Percentiles rank a stretch among this genome's conserved stretches.
Conservation (phyloP, 2,113 vertebrate species). For the Cinclus mexicanus region DNA sequence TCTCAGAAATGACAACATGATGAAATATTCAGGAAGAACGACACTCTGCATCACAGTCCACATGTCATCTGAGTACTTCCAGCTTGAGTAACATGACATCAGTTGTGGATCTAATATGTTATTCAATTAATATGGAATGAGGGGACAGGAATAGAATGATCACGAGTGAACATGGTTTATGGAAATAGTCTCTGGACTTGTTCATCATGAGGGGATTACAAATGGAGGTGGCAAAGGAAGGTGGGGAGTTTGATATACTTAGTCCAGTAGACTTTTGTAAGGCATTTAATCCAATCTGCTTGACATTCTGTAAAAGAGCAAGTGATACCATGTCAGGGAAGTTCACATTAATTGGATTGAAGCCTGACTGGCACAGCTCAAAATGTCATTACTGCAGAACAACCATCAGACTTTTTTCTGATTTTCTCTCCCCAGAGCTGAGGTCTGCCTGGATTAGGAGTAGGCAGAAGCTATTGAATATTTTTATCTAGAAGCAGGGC, state of each 20-base stretch:
- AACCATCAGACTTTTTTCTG: background rate
- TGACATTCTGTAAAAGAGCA: background rate
- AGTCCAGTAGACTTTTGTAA: background rate
- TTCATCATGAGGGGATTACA: background rate
- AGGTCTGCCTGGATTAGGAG: background rate
- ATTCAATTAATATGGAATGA: constrained; percentile 5
- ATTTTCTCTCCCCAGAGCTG: background rate
- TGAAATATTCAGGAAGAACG: background rate
- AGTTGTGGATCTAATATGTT: background rate
- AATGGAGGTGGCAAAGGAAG: background rate
- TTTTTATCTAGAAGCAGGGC: background rate
- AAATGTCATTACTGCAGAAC: background rate
- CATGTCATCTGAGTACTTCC: background rate
- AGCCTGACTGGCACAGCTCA: background rate
- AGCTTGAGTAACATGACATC: background rate
- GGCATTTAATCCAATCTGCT: background rate
- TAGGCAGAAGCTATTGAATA: background rate
- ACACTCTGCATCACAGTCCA: background rate
- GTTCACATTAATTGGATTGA: background rate
- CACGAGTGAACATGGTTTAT: background rate
- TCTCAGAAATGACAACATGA: background rate
- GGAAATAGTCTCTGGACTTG: background rate
- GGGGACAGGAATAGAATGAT: background rate
- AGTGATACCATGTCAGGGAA: background rate
- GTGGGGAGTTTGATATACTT: background rate